Base-by-base conservation (phyloP, 1,140 invertebrate genomes). In the Neuroterus valhalla region DNA sequence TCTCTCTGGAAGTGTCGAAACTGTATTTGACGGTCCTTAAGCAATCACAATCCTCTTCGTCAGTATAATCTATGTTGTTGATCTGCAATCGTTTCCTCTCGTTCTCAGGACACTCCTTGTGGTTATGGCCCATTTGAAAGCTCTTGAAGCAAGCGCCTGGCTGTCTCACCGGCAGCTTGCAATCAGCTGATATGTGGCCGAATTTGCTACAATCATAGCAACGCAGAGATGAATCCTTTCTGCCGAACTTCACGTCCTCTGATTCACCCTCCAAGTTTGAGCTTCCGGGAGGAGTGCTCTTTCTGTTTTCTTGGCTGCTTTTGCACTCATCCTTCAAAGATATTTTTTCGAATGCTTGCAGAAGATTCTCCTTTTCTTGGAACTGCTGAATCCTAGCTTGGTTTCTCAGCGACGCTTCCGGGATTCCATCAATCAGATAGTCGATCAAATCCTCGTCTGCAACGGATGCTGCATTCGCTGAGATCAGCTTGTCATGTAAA, bases 341-440 rank as follows among this genome's bases (percentile, higher is more conserved):
- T 48, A 78, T 75, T 62, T 76, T 76, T 14, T 81, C 70, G 55
- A 80, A 80, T 5, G 71, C 78, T 12, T 19, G 26, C 3, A 70
- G 19, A 26, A 70, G 70, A 46, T 23, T 21, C 31, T 74, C 72
- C 19, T 70, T 62, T 14, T 1, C 19, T 11, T 43, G 38, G 23
- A 70, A 75, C 8, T 26, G 43, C 15, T 75, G 74, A 44, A 75
- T 75, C 42, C 17, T n/a, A n/a, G n/a, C n/a, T n/a, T n/a, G n/a
- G n/a, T n/a, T n/a, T n/a, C n/a, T n/a, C n/a, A n/a, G n/a, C n/a
- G n/a, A n/a, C n/a, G n/a, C n/a, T n/a, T n/a, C n/a, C n/a, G n/a
- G n/a, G n/a, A n/a, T n/a, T n/a, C n/a, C n/a, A n/a, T n/a, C n/a
- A n/a, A n/a, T n/a, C n/a, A n/a, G n/a, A n/a, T n/a, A n/a, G n/a